Evolutionary conservation across 2,888 invertebrate species (phyloP).

Genomic region (Cephonodes hylas): DNA sequence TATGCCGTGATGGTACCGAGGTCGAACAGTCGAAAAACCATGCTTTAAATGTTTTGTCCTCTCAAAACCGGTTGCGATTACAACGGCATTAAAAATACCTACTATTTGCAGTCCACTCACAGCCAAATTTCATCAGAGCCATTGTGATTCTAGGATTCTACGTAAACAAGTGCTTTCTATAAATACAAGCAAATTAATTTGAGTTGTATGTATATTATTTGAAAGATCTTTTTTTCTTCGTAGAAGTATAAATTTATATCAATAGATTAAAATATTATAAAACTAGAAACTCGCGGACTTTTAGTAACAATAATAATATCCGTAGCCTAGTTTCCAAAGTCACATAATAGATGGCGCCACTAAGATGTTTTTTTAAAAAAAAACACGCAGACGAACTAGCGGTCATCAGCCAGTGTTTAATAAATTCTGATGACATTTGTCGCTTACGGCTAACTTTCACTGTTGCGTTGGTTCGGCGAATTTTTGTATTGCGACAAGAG

Average conservation of each 20-base stretch:
- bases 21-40: not conserved
- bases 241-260: no score
- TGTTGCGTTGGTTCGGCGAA: slow-evolving; percentile 48
- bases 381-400: no score
- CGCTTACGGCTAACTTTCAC: slow-evolving; percentile 57
- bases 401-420: no score
- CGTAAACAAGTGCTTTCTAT: slow-evolving; percentile 12
- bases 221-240: no score
- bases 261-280: no score
- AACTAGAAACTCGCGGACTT: no score
- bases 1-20: not conserved
- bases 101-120: not conserved
- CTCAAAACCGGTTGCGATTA: not conserved
- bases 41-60: not conserved
- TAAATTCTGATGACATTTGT: slow-evolving; percentile 13
- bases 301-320: no score
- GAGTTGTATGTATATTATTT: no score
- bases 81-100: not conserved
- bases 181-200: no score
- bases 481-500: slow-evolving; percentile 34
- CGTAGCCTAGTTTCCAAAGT: no score
- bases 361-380: no score
- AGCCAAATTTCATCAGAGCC: not conserved
- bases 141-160: slow-evolving; percentile 11
- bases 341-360: no score